These are phyloP conservation scores for Xiphophorus hellerii DNA, from an alignment of 2,113 vertebrate genomes.

Conservation along the genomic window DNA sequence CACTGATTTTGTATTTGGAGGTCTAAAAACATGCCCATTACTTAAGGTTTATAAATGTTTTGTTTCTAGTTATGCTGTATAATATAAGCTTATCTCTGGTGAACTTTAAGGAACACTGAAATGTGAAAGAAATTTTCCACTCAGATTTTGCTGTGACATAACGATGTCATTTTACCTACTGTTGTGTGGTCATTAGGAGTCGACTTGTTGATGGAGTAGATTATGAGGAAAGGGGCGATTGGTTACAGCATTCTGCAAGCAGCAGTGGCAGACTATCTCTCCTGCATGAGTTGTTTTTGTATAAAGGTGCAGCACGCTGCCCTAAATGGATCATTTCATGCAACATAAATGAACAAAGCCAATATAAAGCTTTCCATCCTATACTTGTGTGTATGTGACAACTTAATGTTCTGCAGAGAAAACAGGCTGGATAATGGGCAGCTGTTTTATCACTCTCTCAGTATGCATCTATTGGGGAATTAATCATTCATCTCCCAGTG, in stretches of 20 bases:
- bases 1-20: background rate
- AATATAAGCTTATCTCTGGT: background rate
- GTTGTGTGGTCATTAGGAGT: constrained; percentile 22
- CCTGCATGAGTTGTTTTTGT: constrained; percentile 74
- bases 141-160: constrained; percentile 9
- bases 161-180: constrained; percentile 35
- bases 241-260: constrained; percentile 60
- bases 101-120: background rate
- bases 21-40: background rate
- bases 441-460: background rate
- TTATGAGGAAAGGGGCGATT: constrained; percentile 59
- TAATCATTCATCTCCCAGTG: background rate
- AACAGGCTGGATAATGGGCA: background rate
- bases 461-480: background rate
- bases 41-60: background rate
- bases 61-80: background rate
- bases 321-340: background rate
- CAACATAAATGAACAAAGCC: background rate
- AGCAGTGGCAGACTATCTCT: constrained; percentile 57
- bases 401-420: background rate
- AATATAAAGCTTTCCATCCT: background rate
- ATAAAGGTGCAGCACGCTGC: constrained; percentile 57
- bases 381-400: background rate
- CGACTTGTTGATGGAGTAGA: constrained; percentile 62
- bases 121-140: constrained; percentile 8